Percentiles rank a stretch among this genome's conserved stretches.
Conservation (phyloP, 2,888 invertebrate genomes). For the Tipula helvola region DNA sequence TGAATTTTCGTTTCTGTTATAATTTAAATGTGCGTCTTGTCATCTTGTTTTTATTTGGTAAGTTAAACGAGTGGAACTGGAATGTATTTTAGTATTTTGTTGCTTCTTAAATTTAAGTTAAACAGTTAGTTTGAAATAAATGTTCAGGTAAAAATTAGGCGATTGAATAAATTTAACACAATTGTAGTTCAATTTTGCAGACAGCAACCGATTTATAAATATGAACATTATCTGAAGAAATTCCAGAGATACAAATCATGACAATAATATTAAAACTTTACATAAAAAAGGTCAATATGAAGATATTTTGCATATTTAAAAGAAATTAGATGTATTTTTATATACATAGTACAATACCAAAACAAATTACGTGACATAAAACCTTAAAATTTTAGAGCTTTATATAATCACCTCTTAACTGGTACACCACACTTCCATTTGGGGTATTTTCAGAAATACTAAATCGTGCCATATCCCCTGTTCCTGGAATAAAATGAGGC, state of each 20-base stretch:
- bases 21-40: neutral
- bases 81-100: neutral
- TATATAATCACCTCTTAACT: slow-evolving; percentile 47
- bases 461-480: slow-evolving; percentile 65
- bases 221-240: neutral
- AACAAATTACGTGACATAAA: neutral
- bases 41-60: neutral
- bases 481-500: slow-evolving; percentile 59
- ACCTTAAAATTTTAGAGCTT: neutral
- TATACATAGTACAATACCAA: neutral
- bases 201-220: neutral
- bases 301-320: neutral
- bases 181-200: no score
- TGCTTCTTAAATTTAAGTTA: neutral
- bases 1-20: neutral
- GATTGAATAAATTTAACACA: no score
- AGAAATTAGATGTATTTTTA: no score
- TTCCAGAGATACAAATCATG: neutral
- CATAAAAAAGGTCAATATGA: neutral
- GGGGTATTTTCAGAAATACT: slow-evolving; percentile 59
- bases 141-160: no score
- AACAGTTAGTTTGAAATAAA: no score
- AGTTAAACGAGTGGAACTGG: neutral
- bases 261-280: neutral
- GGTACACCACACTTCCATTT: slow-evolving; percentile 64